Percentiles rank a stretch among this genome's conserved stretches.
These are phyloP conservation scores for Chironomus riparius DNA, from an alignment of 2,888 invertebrate genomes.

Conservation along the genomic window DNA sequence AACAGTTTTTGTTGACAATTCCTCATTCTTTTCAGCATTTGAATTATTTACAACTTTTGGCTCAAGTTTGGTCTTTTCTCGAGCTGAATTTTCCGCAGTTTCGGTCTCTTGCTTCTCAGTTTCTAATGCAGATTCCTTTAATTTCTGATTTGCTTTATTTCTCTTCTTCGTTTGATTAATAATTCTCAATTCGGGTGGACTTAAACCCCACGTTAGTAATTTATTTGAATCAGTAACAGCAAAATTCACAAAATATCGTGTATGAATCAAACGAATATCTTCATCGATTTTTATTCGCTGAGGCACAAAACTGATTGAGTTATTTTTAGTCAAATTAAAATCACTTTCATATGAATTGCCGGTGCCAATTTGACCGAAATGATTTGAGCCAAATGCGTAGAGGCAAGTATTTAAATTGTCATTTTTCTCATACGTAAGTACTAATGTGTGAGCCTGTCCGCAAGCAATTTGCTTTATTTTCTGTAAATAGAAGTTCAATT, in stretches of 20 bases:
- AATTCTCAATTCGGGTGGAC: slow-evolving; percentile 61
- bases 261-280: slow-evolving; percentile 43
- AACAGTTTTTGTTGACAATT: slow-evolving; percentile 18
- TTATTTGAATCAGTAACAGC: slow-evolving; percentile 55
- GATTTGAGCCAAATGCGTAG: slow-evolving; percentile 77
- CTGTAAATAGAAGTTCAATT: slow-evolving; percentile 30
- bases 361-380: slow-evolving; percentile 76
- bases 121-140: slow-evolving; percentile 41
- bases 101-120: slow-evolving; percentile 36
- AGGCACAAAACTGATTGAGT: slow-evolving; percentile 36
- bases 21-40: not conserved
- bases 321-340: slow-evolving; percentile 29
- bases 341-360: slow-evolving; percentile 46
- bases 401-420: slow-evolving; percentile 40
- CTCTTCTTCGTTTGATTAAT: slow-evolving; percentile 55
- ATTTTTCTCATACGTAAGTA: slow-evolving; percentile 35
- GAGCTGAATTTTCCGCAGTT: slow-evolving; percentile 19
- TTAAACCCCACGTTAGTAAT: slow-evolving; percentile 67
- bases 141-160: slow-evolving; percentile 46
- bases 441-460: slow-evolving; percentile 42
- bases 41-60: too few relatives aligned
- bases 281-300: slow-evolving; percentile 40
- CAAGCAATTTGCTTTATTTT: slow-evolving; percentile 44
- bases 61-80: not conserved
- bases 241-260: slow-evolving; percentile 69